Base-by-base conservation (phyloP, 2,113 vertebrate species). In the Cathartes aura region DNA sequence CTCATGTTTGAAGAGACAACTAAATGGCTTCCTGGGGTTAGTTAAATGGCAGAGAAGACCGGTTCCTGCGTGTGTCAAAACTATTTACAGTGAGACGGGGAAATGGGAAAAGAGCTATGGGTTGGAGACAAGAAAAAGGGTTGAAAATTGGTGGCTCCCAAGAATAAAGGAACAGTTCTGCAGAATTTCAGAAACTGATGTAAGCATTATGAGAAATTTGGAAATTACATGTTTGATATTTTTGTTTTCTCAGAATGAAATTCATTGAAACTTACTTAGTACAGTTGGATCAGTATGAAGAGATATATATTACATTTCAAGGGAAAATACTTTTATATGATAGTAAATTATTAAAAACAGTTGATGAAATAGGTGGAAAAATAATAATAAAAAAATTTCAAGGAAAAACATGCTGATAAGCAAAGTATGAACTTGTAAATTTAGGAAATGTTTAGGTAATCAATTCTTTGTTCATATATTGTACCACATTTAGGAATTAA, bases 71-170 rank as follows among this genome's bases (percentile, higher is more conserved):
- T 84, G 53, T 70, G 59, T 72, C 89, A 98, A 99, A 85, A 96
- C 96, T 60, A 98, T 99, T 95, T 99, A 99, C 95, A 99, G 99
- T 63, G 98, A 99, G 97, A 99, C 99, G 0, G 99, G 99, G 12
- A 97, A 98, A 53, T 99, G 99, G 99, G 98, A 99, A 20, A 99
- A 97, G 75, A 98, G 93, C 50, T 99, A 99, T 81, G 98, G 96
- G 9, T 52, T 97, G 6, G 98, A 99, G 94, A 99, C 99, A 16
- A 98, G 99, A 27, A 98, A 95, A 82, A 98, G 90, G 88, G 99
- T 99, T 23, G 99, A 99, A 96, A 97, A 84, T 38, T 99, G 99
- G 99, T 99, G 99, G 99, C 98, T 98, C 47, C 98, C 98, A 5
- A 98, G 97, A 76, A 98, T 99, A 87, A 99, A 99, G 97, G 98